Evolutionary conservation across 2,797 vertebrate species (phyloP).

Genomic region (Micromesistius poutassou): DNA sequence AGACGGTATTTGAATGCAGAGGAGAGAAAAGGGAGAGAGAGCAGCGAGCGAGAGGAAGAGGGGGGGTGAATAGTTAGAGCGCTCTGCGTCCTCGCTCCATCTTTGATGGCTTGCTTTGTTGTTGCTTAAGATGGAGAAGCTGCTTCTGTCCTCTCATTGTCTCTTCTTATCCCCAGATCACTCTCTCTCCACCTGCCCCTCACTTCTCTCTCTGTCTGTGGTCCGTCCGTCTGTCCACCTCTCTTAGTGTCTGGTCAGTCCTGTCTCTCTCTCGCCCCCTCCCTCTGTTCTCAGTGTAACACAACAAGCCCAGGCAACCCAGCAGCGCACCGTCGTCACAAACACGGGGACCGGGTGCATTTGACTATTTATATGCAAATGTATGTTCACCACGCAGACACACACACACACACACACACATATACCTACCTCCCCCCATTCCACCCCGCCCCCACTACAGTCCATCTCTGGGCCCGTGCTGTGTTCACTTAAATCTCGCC

Average conservation of each 20-base stretch:
- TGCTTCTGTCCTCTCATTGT: not conserved
- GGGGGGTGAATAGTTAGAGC: too few relatives aligned
- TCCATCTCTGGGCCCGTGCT: conserved; percentile 37
- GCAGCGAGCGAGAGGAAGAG: too few relatives aligned
- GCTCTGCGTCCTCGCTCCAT: conserved; percentile 1
- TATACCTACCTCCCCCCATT: conserved; percentile 15
- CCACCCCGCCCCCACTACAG: not conserved
- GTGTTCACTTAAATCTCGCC: conserved; percentile 43
- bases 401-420: too few relatives aligned
- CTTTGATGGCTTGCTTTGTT: conserved; percentile 36
- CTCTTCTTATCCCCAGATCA: not conserved
- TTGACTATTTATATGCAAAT: conserved; percentile 70
- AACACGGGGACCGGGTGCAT: conserved; percentile 35
- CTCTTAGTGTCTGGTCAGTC: too few relatives aligned
- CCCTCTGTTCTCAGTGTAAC: conserved; percentile 16
- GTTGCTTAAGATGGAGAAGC: conserved; percentile 17
- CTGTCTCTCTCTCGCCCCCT: not conserved
- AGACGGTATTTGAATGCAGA: not conserved
- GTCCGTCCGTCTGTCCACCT: not conserved
- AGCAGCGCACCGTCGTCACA: conserved; percentile 61
- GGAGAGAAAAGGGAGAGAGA: not conserved
- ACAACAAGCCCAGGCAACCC: conserved; percentile 53
- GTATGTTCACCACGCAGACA: too few relatives aligned
- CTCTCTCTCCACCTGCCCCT: not conserved
- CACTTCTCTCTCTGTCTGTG: not conserved